Evolutionary conservation across 2,113 vertebrate genomes (phyloP).

Genomic region (Psittacus erithacus): DNA sequence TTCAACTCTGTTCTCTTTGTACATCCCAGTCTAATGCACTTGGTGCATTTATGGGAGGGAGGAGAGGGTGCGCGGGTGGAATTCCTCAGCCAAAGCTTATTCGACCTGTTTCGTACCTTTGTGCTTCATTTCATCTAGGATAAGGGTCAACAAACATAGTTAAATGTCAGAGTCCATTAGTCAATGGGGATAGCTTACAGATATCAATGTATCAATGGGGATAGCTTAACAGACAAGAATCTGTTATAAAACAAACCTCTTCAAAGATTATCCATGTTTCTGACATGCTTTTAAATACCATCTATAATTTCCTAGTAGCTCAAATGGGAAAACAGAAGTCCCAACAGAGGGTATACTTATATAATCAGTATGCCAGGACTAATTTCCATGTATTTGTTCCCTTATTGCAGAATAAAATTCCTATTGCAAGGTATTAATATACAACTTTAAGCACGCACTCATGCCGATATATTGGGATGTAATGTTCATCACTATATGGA

Average conservation of each 20-base stretch:
- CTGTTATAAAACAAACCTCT: not conserved
- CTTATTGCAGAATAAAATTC: not conserved
- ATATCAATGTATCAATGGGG: not conserved
- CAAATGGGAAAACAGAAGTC: not conserved
- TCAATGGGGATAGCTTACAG: not conserved
- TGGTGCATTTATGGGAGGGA: not conserved
- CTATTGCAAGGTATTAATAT: not conserved
- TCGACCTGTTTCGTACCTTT: not conserved
- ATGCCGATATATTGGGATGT: not conserved
- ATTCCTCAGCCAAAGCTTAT: not conserved
- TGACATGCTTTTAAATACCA: not conserved
- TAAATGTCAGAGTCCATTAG: not conserved
- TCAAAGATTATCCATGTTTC: not conserved
- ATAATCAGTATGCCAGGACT: not conserved
- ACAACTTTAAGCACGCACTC: accelerated
- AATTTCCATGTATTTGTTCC: not conserved
- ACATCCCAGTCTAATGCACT: not conserved
- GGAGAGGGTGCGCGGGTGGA: not conserved
- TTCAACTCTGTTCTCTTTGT: not conserved
- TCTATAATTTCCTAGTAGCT: not conserved
- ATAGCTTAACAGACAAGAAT: not conserved
- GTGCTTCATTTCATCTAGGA: not conserved
- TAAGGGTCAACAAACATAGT: not conserved
- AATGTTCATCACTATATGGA: not conserved
- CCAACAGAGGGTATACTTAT: not conserved